Percentiles rank a stretch among this genome's conserved stretches.
These are phyloP conservation scores for Heteromormyrus szaboi DNA, from an alignment of 2,797 vertebrate species.

Conservation along the genomic window DNA sequence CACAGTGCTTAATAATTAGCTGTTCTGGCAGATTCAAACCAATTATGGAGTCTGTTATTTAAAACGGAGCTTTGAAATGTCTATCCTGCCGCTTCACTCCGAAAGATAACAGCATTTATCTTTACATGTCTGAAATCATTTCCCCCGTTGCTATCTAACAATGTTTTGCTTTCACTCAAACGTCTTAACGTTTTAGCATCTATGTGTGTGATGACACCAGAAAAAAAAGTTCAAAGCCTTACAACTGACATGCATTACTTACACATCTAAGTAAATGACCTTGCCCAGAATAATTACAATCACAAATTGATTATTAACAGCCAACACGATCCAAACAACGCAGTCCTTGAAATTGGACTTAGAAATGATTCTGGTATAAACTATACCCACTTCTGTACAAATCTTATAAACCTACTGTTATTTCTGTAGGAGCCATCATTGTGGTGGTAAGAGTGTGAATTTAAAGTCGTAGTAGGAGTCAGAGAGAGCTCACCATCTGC, in stretches of 20 bases:
- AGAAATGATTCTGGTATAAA: not conserved
- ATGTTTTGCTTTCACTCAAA: not conserved
- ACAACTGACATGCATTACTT: not conserved
- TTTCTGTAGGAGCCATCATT: not conserved
- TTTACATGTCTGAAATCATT: not conserved
- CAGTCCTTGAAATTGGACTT: not conserved
- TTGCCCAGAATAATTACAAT: not conserved
- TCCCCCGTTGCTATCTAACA: not conserved
- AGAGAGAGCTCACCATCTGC: conserved; percentile 83
- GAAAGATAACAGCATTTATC: not conserved
- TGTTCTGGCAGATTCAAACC: not conserved
- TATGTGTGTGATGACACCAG: not conserved
- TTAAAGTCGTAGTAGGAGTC: not conserved
- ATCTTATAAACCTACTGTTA: not conserved
- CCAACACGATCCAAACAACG: not conserved
- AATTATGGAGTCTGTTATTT: not conserved
- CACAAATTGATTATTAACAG: not conserved
- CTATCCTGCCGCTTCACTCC: not conserved
- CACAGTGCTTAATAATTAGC: not conserved
- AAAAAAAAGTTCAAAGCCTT: not conserved
- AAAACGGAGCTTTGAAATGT: not conserved
- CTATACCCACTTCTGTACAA: not conserved
- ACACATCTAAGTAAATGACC: not conserved
- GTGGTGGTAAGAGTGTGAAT: not conserved
- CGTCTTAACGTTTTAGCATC: not conserved